phyloP scores from a whole-genome alignment of 2,888 invertebrate genomes.

The Caenorhabditis imperialis region DNA sequence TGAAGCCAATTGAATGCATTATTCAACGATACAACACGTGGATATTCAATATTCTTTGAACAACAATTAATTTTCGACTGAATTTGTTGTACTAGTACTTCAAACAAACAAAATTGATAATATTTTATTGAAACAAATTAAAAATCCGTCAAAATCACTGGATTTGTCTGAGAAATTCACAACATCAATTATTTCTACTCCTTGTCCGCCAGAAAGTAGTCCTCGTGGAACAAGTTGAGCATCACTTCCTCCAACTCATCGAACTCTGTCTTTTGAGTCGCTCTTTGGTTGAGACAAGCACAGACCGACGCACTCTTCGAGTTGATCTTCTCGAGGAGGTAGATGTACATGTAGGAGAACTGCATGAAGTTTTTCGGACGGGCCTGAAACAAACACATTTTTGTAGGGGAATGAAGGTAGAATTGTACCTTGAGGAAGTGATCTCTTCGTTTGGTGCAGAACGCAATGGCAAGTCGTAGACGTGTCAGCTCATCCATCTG shows the following conservation, averaged over 20 bases:
- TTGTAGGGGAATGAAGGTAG: background rate
- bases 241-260: conserved; percentile 28
- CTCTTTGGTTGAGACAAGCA: conserved; percentile 33
- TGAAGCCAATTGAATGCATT: too few species aligned
- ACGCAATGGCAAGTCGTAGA: conserved; percentile 27
- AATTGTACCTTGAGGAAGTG: conserved; percentile 12
- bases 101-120: too few species aligned
- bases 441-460: conserved; percentile 35
- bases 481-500: conserved; percentile 31
- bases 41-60: too few species aligned
- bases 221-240: conserved; percentile 35
- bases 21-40: too few species aligned
- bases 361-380: conserved; percentile 41
- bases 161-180: background rate
- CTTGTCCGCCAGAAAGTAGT: conserved; percentile 18
- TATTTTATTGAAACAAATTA: background rate
- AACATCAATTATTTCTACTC: background rate
- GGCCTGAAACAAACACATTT: conserved; percentile 7
- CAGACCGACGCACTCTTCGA: conserved; percentile 21
- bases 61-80: too few species aligned
- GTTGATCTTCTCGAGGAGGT: conserved; percentile 31
- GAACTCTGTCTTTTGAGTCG: conserved; percentile 6
- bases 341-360: conserved; percentile 46
- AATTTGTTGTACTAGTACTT: too few species aligned
- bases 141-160: background rate